Base-by-base conservation (phyloP, 2,797 vertebrate species). In the Anas flavirostris region DNA sequence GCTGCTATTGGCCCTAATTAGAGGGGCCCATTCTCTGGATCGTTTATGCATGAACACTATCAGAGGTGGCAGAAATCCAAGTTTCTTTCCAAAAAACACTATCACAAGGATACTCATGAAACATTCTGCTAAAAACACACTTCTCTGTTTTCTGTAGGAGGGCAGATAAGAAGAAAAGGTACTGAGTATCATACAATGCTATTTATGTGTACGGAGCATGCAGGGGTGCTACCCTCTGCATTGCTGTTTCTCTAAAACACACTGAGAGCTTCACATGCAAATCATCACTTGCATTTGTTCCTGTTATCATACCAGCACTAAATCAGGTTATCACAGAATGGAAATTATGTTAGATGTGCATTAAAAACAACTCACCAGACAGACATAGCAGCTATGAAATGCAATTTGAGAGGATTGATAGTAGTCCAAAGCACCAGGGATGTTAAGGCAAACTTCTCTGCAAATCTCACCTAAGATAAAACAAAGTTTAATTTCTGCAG, bases 1-100 rank as follows among this genome's bases (percentile, higher is more conserved):
- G 28, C 85, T 91, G 89, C 82, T 89, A 91, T 94, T 96, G 91
- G 58, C 84, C 60, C 68, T 96, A 89, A 94, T 94, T 94, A 93
- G 87, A 94, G 84, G 75, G 93, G 18, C 89, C 91, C 82, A 75
- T 95, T 94, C 95, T 80, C 93, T 89, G 68, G 72, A 91, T 95
- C 96, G 64, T 94, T 95, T 96, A 70, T 94, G 92, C 92, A 83
- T 81, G 92, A 95, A 95, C 84, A 93, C 92, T 94, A 82, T 93
- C 10, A 50, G 78, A 95, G 87, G 86, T 91, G 84, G 93, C 91
- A 81, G 75, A 87, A 92, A 66, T 94, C 92, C 95, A 95, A 82
- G 86, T 87, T 95, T 92, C 94, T 78, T 85, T 86, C 86, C 92
- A 93, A 72, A 92, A 86, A 68, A 72, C 41, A 16, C 68, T 80